A percentile compares a stretch with the other conserved stretches of the same genome.
Conservation (phyloP, 2,888 invertebrate species). For the Miltochrista miniata region DNA sequence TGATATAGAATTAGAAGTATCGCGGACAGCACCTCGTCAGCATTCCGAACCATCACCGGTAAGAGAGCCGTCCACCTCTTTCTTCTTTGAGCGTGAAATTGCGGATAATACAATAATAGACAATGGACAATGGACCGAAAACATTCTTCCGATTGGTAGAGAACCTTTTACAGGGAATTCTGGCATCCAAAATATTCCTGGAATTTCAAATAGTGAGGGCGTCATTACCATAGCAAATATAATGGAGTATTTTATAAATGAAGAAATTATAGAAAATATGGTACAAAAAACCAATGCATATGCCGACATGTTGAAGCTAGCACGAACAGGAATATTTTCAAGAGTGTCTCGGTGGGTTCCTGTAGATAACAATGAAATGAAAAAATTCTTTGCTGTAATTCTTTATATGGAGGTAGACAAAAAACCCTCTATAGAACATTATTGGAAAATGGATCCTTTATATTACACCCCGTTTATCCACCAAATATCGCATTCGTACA, state of each 20-base stretch:
- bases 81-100: too few species aligned
- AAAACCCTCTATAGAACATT: background rate
- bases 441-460: too few species aligned
- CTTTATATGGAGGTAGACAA: background rate
- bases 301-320: background rate
- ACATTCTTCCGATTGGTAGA: slow-evolving; percentile 14
- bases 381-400: background rate
- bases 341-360: background rate
- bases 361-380: background rate
- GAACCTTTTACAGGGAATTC: slow-evolving; percentile 22
- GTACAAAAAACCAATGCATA: background rate
- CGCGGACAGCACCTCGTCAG: too few species aligned
- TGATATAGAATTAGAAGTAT: too few species aligned
- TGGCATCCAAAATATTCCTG: slow-evolving; percentile 23
- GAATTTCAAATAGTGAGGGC: slow-evolving; percentile 7
- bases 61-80: too few species aligned
- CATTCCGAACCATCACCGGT: too few species aligned
- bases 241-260: background rate
- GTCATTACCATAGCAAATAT: background rate
- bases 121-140: too few species aligned
- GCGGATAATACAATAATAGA: too few species aligned
- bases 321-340: background rate
- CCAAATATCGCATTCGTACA: too few species aligned
- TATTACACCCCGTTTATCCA: too few species aligned
- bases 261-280: too few species aligned